Base-by-base conservation (phyloP, 1,140 invertebrate genomes). In the Lordiphosa mommai region DNA sequence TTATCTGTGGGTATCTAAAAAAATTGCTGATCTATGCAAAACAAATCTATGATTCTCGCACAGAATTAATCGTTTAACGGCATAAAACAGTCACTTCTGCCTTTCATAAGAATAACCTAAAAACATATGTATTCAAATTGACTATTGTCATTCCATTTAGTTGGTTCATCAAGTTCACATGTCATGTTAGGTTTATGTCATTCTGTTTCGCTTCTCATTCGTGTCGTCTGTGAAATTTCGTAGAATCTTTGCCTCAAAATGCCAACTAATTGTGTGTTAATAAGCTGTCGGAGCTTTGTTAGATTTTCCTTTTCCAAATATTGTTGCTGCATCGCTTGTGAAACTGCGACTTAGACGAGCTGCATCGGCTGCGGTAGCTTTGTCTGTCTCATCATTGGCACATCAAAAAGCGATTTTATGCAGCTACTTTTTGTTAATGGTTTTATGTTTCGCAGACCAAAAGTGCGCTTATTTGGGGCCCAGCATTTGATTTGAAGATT, bases 221-320 rank as follows among this genome's bases (percentile, higher is more conserved):
- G 27, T 13, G 10, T 43, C 10, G 10, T 29, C 27, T 27, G 40
- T 29, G 46, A 34, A 53, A 16, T 12, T 43, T 46, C 23, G 23
- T 17, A 55, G 30, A 38, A 52, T 66, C 65, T 49, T 32, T 49
- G 43, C 20, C n/a, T 49, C 47, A 16, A 59, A 48, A 41, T 53
- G 49, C 53, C 37, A 65, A 57, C 66, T 67, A 69, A 72, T 84
- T 84, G 77, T 77, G 77, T 77, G 77, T 69, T 84, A 69, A 84
- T 84, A 77, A 84, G 63, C 41, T 70, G 40, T 41, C 36, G 44
- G 59, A 60, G 44, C 65, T 48, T 20, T 48, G 51, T 60, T 13
- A 17, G 37, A 14, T 57, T 40, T 34, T 70, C 10, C 36, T 14
- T 53, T 55, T 40, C 34, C 37, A 33, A 33, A 36, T 47, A 40